Conservation (phyloP, 1,140 invertebrate species). For the Eupristina koningsbergeri region DNA sequence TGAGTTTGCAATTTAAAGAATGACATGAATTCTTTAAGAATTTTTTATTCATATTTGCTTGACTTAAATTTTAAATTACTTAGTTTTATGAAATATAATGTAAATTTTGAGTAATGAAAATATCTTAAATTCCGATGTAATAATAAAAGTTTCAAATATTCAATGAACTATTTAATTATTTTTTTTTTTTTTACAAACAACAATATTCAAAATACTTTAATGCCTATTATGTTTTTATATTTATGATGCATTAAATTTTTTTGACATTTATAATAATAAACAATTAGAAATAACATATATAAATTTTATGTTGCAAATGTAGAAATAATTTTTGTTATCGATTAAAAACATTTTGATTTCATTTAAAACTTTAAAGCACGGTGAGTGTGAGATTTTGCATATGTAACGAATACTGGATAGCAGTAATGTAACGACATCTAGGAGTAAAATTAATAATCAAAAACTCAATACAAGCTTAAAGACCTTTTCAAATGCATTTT, state of each 20-base stretch:
- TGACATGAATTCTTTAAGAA: no score
- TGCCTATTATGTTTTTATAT: not conserved
- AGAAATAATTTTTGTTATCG: not conserved
- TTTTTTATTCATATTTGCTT: no score
- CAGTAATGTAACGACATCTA: not conserved
- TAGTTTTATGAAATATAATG: no score
- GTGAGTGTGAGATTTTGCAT: not conserved
- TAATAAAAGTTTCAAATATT: no score
- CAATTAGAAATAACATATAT: not conserved
- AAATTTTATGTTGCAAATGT: not conserved
- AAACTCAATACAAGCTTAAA: not conserved
- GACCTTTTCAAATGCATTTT: no score
- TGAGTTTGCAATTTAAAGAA: no score
- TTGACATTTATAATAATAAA: not conserved
- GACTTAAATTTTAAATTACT: no score
- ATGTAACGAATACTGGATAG: not conserved
- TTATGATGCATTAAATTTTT: not conserved
- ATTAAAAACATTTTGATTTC: not conserved
- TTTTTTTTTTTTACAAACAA: no score
- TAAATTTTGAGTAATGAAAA: no score
- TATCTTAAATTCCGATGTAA: no score
- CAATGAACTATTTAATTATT: no score
- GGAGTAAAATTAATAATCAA: not conserved
- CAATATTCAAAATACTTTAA: no score
- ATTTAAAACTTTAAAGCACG: not conserved